phyloP scores from a whole-genome alignment of 2,888 invertebrate species.

The Argynnis bischoffii region DNA sequence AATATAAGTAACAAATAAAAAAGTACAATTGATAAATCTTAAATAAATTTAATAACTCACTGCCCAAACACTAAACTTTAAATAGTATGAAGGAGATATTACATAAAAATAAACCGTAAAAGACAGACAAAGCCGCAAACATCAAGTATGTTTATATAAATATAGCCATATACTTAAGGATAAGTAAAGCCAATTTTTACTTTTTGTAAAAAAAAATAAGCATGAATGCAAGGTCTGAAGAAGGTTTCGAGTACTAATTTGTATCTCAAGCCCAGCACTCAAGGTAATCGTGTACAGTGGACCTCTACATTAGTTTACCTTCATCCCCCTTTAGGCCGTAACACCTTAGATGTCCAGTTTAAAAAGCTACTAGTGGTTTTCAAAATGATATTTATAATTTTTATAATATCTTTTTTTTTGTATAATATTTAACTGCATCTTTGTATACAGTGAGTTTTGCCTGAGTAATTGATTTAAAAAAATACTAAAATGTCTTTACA shows the following conservation, averaged over 20 bases:
- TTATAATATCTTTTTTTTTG: not conserved
- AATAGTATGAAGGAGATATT: too few relatives aligned
- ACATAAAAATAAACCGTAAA: too few relatives aligned
- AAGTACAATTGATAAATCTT: too few relatives aligned
- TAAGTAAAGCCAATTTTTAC: not conserved
- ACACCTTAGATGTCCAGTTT: conserved; percentile 70
- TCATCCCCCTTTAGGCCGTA: conserved; percentile 61
- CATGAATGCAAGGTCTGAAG: conserved; percentile 14
- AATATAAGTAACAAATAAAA: too few relatives aligned
- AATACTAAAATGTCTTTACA: too few relatives aligned
- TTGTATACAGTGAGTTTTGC: too few relatives aligned
- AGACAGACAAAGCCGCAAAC: not conserved
- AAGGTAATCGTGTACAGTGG: conserved; percentile 59
- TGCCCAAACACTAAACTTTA: too few relatives aligned
- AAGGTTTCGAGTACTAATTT: conserved; percentile 66
- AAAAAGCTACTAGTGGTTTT: conserved; percentile 48
- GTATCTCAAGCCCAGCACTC: conserved; percentile 60
- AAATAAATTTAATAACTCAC: too few relatives aligned
- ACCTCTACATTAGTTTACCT: conserved; percentile 62
- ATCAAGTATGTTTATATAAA: not conserved
- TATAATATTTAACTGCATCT: not conserved
- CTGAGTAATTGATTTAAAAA: too few relatives aligned
- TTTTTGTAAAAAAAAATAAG: conserved; percentile 9
- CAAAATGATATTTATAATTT: conserved; percentile 14
- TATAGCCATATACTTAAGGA: not conserved